Conservation (phyloP, 2,888 invertebrate species). For the Drosophila fulvimacula region DNA sequence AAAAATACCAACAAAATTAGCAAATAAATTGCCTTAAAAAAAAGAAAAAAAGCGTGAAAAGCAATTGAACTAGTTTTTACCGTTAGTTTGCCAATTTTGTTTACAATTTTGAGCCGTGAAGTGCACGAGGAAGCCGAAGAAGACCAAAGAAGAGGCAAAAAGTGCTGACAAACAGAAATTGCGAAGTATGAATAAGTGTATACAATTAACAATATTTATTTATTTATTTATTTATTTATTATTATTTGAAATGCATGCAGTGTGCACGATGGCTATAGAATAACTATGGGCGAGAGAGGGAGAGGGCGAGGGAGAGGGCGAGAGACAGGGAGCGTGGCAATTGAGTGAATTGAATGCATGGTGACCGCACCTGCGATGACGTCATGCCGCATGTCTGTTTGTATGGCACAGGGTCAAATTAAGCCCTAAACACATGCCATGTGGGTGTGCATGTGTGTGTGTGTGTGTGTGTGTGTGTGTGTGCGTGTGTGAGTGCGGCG, state of each 20-base stretch:
- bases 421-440: conserved; percentile 31
- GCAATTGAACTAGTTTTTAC: neutral
- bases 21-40: conserved; percentile 6
- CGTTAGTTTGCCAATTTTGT: neutral
- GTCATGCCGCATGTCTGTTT: conserved; percentile 42
- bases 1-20: neutral
- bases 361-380: conserved; percentile 63
- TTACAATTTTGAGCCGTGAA: neutral
- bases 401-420: conserved; percentile 45
- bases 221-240: conserved; percentile 8
- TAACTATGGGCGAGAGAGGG: neutral
- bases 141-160: neutral
- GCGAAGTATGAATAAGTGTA: conserved; percentile 20
- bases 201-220: conserved; percentile 18
- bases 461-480: conserved; percentile 12
- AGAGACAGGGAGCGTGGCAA: neutral
- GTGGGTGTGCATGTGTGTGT: neutral
- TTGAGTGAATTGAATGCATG: conserved; percentile 50
- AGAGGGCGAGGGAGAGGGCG: neutral
- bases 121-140: neutral
- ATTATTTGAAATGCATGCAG: conserved; percentile 24
- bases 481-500: conserved; percentile 9
- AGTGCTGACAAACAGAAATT: conserved; percentile 4
- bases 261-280: neutral
- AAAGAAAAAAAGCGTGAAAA: too few relatives aligned